Conservation (phyloP, 2,797 vertebrate species). For the Chelon labrosus region DNA sequence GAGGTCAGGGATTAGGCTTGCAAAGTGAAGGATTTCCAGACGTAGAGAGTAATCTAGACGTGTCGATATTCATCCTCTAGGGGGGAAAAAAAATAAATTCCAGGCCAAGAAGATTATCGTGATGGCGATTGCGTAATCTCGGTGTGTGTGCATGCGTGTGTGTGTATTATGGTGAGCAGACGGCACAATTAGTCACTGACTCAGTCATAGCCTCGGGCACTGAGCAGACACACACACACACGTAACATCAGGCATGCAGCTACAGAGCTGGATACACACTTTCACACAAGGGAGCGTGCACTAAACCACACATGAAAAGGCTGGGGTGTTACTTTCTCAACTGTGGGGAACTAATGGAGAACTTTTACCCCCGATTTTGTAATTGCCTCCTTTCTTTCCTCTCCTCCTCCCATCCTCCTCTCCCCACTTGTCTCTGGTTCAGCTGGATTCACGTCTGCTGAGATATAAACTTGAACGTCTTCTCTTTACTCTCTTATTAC, state of each 20-base stretch:
- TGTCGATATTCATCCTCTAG: conserved; percentile 61
- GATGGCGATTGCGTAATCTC: conserved; percentile 64
- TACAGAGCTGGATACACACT: conserved; percentile 38
- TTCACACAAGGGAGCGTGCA: conserved; percentile 33
- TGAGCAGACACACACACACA: conserved; percentile 43
- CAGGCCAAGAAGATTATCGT: conserved; percentile 65
- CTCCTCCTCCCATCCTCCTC: neutral
- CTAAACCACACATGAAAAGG: conserved; percentile 48
- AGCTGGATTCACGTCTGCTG: neutral
- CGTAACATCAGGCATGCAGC: conserved; percentile 59
- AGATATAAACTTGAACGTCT: neutral
- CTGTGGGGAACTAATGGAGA: conserved; percentile 47
- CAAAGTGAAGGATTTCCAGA: conserved; percentile 60
- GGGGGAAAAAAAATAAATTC: conserved; percentile 5
- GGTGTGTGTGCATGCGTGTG: conserved; percentile 38
- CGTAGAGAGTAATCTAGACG: conserved; percentile 55
- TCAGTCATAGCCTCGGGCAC: conserved; percentile 53
- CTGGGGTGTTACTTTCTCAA: conserved; percentile 50
- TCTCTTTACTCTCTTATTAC: too few species aligned
- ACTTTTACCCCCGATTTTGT: conserved; percentile 56
- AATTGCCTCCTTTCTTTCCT: conserved; percentile 4
- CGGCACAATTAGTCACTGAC: conserved; percentile 72
- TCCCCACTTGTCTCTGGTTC: neutral
- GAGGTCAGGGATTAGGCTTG: conserved; percentile 57
- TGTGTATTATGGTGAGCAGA: conserved; percentile 59